These are phyloP conservation scores for Vanessa cardui DNA, from an alignment of 2,888 invertebrate species.

Conservation along the genomic window DNA sequence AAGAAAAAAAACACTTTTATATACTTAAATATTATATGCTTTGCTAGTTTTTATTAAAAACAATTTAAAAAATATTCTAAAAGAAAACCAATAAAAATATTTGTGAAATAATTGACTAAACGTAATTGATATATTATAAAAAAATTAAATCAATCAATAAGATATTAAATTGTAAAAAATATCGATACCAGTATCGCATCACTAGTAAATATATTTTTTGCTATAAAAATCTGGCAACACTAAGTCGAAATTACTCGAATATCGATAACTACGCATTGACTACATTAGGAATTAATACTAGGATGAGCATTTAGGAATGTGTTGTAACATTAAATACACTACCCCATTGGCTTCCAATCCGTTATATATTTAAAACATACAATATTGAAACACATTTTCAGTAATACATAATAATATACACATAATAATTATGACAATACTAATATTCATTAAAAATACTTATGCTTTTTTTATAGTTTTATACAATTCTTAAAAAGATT, in stretches of 20 bases:
- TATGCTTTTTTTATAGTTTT: slow-evolving; percentile 7
- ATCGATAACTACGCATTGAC: slow-evolving; percentile 14
- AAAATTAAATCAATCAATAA: too few relatives aligned
- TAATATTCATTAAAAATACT: slow-evolving; percentile 19
- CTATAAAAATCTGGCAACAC: slow-evolving; percentile 8
- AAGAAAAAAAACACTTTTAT: too few relatives aligned
- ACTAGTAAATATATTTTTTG: slow-evolving; percentile 4
- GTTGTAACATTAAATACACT: slow-evolving; percentile 17
- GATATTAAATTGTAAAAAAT: background rate
- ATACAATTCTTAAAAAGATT: slow-evolving; percentile 21
- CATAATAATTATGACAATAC: slow-evolving; percentile 9
- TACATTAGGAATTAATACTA: slow-evolving; percentile 37
- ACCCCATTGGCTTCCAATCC: slow-evolving; percentile 21
- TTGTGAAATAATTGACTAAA: too few relatives aligned
- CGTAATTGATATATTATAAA: too few relatives aligned
- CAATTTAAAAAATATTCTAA: too few relatives aligned
- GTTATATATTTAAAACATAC: background rate
- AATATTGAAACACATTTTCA: background rate
- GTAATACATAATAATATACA: slow-evolving; percentile 3
- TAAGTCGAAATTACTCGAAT: slow-evolving; percentile 4
- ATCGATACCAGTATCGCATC: background rate
- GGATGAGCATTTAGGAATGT: slow-evolving; percentile 40
- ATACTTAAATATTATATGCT: too few relatives aligned
- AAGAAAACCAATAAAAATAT: too few relatives aligned
- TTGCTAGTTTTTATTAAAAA: too few relatives aligned